Base-by-base conservation (phyloP, 2,113 vertebrate species). In the Cathartes aura region DNA sequence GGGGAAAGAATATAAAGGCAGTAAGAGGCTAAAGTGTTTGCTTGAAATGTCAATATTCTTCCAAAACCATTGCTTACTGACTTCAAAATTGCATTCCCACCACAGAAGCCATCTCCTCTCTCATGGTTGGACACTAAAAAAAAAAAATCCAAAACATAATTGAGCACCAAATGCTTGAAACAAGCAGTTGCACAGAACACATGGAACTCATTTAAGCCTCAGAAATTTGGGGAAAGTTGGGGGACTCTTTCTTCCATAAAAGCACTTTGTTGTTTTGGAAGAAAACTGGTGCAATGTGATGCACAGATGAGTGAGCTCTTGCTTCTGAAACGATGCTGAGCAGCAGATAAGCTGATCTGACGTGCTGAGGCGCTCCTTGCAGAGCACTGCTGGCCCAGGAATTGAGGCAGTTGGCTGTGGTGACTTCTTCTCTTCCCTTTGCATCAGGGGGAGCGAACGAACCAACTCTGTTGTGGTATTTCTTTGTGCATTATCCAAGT, bases 211-310 rank as follows among this genome's bases (percentile, higher is more conserved):
- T 91, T 91, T 91, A 40, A 87, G 24, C 53, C 66, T 91, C 78
- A 70, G 89, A 93, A 94, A 82, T 66, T 55, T 62, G 58, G 78
- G 95, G 36, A 34, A 84, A 93, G 43, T 20, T 2, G 1, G 56
- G 72, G 64, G 27, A 72, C 60, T 93, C 70, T 92, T 75, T 92
- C 89, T 84, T 71, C 89, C 52, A 19, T 71, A 38, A 75, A 86
- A 94, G 30, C 43, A 68, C 64, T 92, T 85, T 56, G 80, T 89
- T 90, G 72, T 91, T 96, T 84, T 89, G 76, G 93, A 94, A 68
- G 70, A 78, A 75, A 80, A 50, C n/a, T 34, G 66, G 26, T 82
- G 66, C 66, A 75, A 55, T 88, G 73, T 91, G 87, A 96, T 22
- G 66, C 58, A 43, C 87, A 89, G 70, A 92, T 87, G 92, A 92